These are phyloP conservation scores for Uloborus diversus DNA, from an alignment of 1,140 invertebrate genomes.

Conservation along the genomic window DNA sequence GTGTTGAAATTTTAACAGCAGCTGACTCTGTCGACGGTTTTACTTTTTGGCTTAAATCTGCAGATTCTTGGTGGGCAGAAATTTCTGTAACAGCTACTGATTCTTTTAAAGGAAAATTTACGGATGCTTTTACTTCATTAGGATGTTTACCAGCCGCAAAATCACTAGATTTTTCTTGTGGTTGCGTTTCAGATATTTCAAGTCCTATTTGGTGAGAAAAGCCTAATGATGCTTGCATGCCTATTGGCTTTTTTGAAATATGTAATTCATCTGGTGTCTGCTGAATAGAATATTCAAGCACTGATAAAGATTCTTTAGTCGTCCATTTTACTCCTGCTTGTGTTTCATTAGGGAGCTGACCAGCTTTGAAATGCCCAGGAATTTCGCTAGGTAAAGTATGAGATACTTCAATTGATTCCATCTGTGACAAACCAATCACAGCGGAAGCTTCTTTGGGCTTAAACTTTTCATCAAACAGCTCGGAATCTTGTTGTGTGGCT, in stretches of 20 bases:
- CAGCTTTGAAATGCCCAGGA: conserved; percentile 78
- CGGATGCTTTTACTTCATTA: conserved; percentile 28
- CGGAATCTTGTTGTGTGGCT: conserved; percentile 4
- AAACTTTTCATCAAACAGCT: conserved; percentile 3
- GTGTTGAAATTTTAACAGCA: conserved; percentile 8
- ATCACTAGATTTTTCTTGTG: conserved; percentile 40
- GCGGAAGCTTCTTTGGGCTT: conserved; percentile 13
- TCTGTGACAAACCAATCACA: background rate
- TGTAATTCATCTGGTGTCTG: conserved; percentile 31
- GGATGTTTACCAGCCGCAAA: conserved; percentile 35
- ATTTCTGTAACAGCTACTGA: conserved; percentile 53
- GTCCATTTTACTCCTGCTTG: conserved; percentile 44
- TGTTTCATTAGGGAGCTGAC: conserved; percentile 36
- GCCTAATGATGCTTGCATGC: conserved; percentile 31
- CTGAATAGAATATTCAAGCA: conserved; percentile 47
- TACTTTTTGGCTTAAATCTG: conserved; percentile 16
- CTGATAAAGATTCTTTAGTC: conserved; percentile 44
- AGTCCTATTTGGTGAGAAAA: conserved; percentile 34
- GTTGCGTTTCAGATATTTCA: conserved; percentile 40
- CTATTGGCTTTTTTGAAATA: conserved; percentile 18
- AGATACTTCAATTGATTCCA: conserved; percentile 66
- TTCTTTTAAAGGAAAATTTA: conserved; percentile 38
- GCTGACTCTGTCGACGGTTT: conserved; percentile 18
- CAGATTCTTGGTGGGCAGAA: conserved; percentile 24
- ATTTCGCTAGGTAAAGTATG: conserved; percentile 73